phyloP scores from a whole-genome alignment of 2,113 vertebrate genomes.

The Solenodon paradoxus region DNA sequence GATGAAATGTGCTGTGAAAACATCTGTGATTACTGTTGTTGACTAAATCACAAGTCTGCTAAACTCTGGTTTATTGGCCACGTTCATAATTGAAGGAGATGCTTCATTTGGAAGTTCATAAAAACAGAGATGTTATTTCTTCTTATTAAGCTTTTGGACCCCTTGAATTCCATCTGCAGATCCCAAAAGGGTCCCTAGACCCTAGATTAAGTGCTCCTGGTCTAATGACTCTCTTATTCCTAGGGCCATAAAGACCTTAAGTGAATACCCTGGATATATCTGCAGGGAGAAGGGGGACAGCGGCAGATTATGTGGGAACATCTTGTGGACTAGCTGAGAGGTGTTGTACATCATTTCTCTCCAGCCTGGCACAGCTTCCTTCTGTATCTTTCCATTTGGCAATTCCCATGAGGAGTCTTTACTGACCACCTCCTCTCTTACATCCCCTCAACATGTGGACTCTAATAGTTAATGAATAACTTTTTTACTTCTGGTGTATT shows the following conservation, averaged over 20 bases:
- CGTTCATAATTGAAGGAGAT: neutral
- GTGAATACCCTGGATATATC: neutral
- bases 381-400: neutral
- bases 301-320: neutral
- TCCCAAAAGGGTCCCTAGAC: neutral
- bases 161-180: neutral
- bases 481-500: neutral
- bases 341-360: neutral
- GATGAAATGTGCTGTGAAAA: neutral
- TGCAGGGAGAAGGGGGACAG: neutral
- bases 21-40: neutral
- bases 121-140: neutral
- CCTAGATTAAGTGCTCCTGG: neutral
- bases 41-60: neutral
- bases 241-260: neutral
- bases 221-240: neutral
- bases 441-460: neutral
- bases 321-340: neutral
- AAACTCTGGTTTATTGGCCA: neutral
- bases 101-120: neutral
- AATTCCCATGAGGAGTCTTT: neutral
- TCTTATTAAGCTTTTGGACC: neutral
- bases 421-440: neutral
- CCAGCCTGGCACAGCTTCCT: neutral
- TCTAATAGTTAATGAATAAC: neutral